Conservation (phyloP, 2,888 invertebrate species). For the Girardia tigrina region DNA sequence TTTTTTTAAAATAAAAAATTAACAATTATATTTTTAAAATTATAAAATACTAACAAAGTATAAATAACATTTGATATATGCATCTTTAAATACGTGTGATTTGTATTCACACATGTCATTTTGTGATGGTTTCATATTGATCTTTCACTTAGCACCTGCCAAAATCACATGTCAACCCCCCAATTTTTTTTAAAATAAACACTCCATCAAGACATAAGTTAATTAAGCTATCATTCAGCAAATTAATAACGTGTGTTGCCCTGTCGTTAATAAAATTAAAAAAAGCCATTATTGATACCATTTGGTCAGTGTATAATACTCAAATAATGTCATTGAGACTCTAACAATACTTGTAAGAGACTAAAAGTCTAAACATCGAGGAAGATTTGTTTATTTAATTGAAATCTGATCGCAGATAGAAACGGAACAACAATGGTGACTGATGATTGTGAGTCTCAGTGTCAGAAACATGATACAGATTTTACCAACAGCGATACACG, state of each 20-base stretch:
- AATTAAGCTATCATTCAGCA: neutral
- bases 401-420: slow-evolving; percentile 18
- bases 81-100: neutral
- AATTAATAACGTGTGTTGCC: neutral
- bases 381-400: slow-evolving; percentile 13
- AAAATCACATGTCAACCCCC: neutral
- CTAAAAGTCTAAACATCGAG: slow-evolving; percentile 3
- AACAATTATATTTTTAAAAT: too few relatives aligned
- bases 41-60: too few relatives aligned
- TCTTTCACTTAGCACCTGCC: slow-evolving; percentile 5
- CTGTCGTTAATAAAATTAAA: neutral
- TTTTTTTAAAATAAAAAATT: too few relatives aligned
- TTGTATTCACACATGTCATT: neutral
- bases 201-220: neutral
- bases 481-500: slow-evolving; percentile 20
- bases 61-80: too few relatives aligned
- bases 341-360: neutral
- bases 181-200: slow-evolving; percentile 15
- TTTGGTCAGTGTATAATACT: slow-evolving; percentile 18
- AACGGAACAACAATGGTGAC: slow-evolving; percentile 23
- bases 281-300: neutral
- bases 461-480: slow-evolving; percentile 23
- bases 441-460: slow-evolving; percentile 12
- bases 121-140: neutral
- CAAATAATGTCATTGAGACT: slow-evolving; percentile 18